Conservation (phyloP, 2,888 invertebrate genomes). For the Oligia latruncula region DNA sequence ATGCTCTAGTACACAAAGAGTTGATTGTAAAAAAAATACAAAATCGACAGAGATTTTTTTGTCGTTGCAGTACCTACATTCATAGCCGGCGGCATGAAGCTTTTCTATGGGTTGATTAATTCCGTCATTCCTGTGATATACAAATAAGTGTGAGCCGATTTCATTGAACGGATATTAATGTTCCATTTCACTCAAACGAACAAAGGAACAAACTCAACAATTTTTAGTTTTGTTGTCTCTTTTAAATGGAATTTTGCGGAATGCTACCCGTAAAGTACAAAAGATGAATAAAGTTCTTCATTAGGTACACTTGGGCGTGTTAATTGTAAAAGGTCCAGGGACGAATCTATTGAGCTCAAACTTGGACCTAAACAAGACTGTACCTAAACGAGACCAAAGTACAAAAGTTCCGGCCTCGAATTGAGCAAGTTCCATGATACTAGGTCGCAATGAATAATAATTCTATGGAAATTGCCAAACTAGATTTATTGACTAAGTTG, state of each 20-base stretch:
- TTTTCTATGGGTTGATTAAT: constrained; percentile 32
- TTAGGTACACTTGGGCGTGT: not conserved
- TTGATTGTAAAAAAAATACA: constrained; percentile 34
- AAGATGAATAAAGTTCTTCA: not conserved
- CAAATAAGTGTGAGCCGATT: constrained; percentile 37
- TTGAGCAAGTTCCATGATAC: constrained; percentile 43
- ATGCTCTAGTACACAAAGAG: constrained; percentile 36
- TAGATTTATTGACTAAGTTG: constrained; percentile 57
- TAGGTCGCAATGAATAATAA: constrained; percentile 57
- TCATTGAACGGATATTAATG: constrained; percentile 29
- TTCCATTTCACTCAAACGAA: not conserved
- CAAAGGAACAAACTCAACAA: not conserved
- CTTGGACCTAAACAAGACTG: constrained; percentile 22
- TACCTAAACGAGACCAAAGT: constrained; percentile 29
- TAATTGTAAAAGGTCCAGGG: constrained; percentile 13
- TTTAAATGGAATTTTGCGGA: not conserved
- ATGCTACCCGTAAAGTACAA: not conserved
- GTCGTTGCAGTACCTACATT: constrained; percentile 19
- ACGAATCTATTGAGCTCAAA: constrained; percentile 21
- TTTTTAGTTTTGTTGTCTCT: not conserved
- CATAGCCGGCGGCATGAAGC: constrained; percentile 28
- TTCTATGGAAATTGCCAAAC: constrained; percentile 57
- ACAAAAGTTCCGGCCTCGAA: constrained; percentile 41
- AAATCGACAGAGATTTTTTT: constrained; percentile 14
- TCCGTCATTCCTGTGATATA: constrained; percentile 31